Base-by-base conservation (phyloP, 2,797 vertebrate species). In the Leptoclinus maculatus region DNA sequence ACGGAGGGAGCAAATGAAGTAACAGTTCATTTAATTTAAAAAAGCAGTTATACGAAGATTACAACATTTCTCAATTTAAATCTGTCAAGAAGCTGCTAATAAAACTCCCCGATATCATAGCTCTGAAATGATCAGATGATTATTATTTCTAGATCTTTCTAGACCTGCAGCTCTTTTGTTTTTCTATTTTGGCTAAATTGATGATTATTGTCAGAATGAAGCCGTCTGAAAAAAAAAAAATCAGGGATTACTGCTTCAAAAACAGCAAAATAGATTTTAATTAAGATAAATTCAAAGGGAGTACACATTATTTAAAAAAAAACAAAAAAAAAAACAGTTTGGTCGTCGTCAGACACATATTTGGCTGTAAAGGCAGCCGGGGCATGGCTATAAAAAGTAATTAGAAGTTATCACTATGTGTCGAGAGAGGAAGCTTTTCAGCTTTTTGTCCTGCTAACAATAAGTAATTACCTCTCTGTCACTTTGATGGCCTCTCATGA, bases 381-480 rank as follows among this genome's bases (percentile, higher is more conserved):
- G 41, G 39, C 62, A 53, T 65, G 41, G 49, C 38, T 32, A 32
- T 49, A 4, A 58, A 81, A 14, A 67, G 3, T 0, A 82, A 78
- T 83, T 83, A 66, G 88, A 80, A 80, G 78, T 64, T 14, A 74
- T 79, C 59, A 60, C 23, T 60, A 25, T 57, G 58, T 47, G 47
- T 74, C 53, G 53, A 76, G 58, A 86, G 70, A 71, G 56, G 34
- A 78, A 57, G 27, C 66, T 83, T 53, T 71, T 86, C 67, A 86
- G 62, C 66, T 69, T 71, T 82, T 67, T 21, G 3, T 70, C 38
- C n/a, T 51, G 11, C 43, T 59, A 62, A 78, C 70, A 83, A 87
- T 62, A 74, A 82, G 82, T 74, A 89, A 86, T 84, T 87, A 83
- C 23, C 53, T 19, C 39, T 13, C 53, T 87, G 81, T 87, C 81